Evolutionary conservation across 2,113 vertebrate species (phyloP), one percentile per base, ranked within the genome.

Genomic region (Synodontis membranacea): DNA sequence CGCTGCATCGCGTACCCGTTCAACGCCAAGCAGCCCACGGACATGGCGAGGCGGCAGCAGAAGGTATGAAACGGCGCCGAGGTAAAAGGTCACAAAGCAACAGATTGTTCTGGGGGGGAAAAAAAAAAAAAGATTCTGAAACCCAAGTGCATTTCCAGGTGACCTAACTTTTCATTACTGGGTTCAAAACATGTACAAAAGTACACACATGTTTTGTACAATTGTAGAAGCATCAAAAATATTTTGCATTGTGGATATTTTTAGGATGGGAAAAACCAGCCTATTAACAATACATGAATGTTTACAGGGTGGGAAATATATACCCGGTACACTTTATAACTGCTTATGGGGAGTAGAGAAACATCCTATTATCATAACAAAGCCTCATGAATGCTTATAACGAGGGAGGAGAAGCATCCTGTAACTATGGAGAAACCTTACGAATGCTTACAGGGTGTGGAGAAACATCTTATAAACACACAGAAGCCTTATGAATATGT

Each of bases 1-100:
- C 96, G 98, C 91, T 99, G 97, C 94, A 98, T 99, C 91, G 97
- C 97, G 28, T 96, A 99, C 92, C 97, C 98, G n/a, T 99, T 99
- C 91, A 99, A 99, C 83, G 98, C 98, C 86, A 99, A 98, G 92
- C 98, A 99, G 91, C 98, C 98, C 85, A 99, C 98, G 12, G 98
- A 99, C 91, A 99, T 99, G 98, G 97, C 97, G 91, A 94, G 97
- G 88, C 95, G 98, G 92, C 97, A 99, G 93, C 97, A 99, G 93
- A 99, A 99, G 98, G 98, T 98, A 95, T 91, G 94, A 88, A 58
- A 15, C 62, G 17, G 1, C 31, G 54, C 25, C 11, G 23, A 52
- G 54, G 37, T 80, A 87, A 68, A 58, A 34, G 52, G 34, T 72
- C 42, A 84, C 66, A 72, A 42, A 80, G 84, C 85, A 90, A 88